These are phyloP conservation scores for Drosophila subquinaria DNA, from an alignment of 2,888 invertebrate genomes.

Conservation along the genomic window DNA sequence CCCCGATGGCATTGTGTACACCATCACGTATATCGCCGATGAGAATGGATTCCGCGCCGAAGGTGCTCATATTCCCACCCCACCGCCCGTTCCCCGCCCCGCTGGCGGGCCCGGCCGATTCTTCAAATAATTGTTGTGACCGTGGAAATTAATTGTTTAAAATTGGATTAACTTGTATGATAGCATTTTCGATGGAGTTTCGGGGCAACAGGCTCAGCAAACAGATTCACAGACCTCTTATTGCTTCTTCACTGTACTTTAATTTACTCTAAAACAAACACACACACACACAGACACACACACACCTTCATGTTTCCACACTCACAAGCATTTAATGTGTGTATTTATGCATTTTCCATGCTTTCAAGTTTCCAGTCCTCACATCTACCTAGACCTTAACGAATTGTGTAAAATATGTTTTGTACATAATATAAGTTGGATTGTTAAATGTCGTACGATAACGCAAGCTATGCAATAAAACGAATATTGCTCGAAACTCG, in stretches of 20 bases:
- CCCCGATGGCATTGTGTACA: slow-evolving; percentile 87
- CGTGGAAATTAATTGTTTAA: slow-evolving; percentile 23
- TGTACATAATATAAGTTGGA: slow-evolving; percentile 71
- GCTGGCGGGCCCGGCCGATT: slow-evolving; percentile 71
- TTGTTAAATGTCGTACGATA: slow-evolving; percentile 74
- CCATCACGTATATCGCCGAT: slow-evolving; percentile 86
- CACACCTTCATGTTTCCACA: slow-evolving; percentile 12
- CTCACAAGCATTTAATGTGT: slow-evolving; percentile 28
- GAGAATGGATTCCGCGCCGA: slow-evolving; percentile 86
- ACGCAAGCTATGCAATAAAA: slow-evolving; percentile 77
- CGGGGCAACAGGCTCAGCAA: slow-evolving; percentile 39
- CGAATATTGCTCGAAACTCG: slow-evolving; percentile 59
- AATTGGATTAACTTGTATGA: slow-evolving; percentile 48
- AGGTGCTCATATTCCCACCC: slow-evolving; percentile 86
- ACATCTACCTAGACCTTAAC: slow-evolving; percentile 58
- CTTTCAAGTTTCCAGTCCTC: slow-evolving; percentile 13
- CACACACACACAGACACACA: slow-evolving; percentile 4
- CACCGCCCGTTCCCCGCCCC: slow-evolving; percentile 83
- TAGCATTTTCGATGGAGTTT: slow-evolving; percentile 43
- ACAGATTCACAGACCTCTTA: slow-evolving; percentile 30
- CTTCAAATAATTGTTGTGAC: slow-evolving; percentile 76
- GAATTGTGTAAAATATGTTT: slow-evolving; percentile 69
- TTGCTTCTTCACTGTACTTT: slow-evolving; percentile 18
- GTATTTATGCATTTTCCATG: slow-evolving; percentile 43
- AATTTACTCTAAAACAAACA: slow-evolving; percentile 1